These are phyloP conservation scores for Amphiura filiformis DNA, from an alignment of 35 echinoderm and acorn worm genomes.

Conservation along the genomic window DNA sequence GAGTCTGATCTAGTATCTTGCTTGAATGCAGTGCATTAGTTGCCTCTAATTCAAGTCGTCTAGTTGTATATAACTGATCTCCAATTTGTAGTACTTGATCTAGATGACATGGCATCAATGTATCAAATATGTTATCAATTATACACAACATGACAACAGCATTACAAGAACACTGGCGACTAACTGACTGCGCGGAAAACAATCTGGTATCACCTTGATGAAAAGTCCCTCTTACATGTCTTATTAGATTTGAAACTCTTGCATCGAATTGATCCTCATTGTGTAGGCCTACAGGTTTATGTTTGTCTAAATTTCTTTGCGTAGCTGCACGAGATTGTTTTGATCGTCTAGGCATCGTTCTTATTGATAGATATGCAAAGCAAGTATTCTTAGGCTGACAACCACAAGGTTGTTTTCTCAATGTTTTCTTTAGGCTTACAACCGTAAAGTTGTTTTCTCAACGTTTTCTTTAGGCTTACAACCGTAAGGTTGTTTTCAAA, in stretches of 20 bases:
- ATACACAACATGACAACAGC: neutral
- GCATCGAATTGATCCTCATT: neutral
- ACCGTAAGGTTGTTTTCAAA: too few species aligned
- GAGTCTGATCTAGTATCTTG: neutral
- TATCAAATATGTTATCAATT: neutral
- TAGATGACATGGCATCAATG: neutral
- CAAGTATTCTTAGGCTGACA: too few species aligned
- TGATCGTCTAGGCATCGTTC: neutral
- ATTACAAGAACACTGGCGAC: neutral
- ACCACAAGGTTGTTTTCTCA: too few species aligned
- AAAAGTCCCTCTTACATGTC: neutral
- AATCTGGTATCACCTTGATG: neutral
- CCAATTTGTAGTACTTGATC: neutral
- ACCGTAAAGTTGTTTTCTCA: too few species aligned
- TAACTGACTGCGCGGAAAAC: neutral
- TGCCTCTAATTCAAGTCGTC: neutral
- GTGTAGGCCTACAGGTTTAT: neutral
- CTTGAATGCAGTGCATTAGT: neutral
- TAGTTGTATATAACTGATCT: neutral
- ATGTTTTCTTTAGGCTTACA: too few species aligned
- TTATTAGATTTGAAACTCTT: neutral
- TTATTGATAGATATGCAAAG: too few species aligned
- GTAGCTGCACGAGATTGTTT: neutral
- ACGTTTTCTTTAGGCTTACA: too few species aligned
- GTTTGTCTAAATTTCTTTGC: neutral